A percentile compares a stretch with the other conserved stretches of the same genome.
phyloP scores from a whole-genome alignment of 2,888 invertebrate genomes.

The Agrilus mali region DNA sequence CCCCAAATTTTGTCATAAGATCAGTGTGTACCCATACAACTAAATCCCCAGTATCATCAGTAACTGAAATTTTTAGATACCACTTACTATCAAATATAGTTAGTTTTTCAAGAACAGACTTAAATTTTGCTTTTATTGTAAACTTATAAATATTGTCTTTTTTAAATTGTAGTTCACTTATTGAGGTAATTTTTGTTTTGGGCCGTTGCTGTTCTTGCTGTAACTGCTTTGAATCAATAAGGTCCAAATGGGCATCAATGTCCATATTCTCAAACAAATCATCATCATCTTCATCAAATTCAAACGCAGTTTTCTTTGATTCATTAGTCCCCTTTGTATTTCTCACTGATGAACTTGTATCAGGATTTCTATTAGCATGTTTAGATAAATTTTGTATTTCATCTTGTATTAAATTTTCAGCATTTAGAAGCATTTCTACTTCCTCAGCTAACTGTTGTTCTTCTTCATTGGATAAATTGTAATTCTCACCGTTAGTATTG shows the following conservation, averaged over 20 bases:
- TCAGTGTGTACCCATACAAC: constrained; percentile 44
- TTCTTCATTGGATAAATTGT: too few species aligned
- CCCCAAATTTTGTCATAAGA: constrained; percentile 40
- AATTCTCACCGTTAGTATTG: too few species aligned
- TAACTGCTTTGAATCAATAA: constrained; percentile 17
- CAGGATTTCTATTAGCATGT: not conserved
- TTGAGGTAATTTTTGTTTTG: constrained; percentile 6
- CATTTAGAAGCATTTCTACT: not conserved
- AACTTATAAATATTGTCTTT: constrained; percentile 33
- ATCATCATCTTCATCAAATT: constrained; percentile 16
- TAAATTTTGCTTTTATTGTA: constrained; percentile 44
- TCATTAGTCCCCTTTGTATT: not conserved
- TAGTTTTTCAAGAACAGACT: constrained; percentile 41
- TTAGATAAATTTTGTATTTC: not conserved
- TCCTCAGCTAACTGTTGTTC: too few species aligned
- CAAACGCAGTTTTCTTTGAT: constrained; percentile 3
- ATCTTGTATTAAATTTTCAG: not conserved
- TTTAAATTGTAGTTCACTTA: constrained; percentile 18
- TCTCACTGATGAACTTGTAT: not conserved
- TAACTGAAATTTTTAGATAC: constrained; percentile 43
- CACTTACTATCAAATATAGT: constrained; percentile 40
- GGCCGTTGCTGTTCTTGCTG: constrained; percentile 1
- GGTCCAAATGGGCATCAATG: constrained; percentile 21
- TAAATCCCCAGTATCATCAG: constrained; percentile 43
- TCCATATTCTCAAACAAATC: constrained; percentile 26